Conservation (phyloP, 2,797 vertebrate species). For the Lemur catta region DNA sequence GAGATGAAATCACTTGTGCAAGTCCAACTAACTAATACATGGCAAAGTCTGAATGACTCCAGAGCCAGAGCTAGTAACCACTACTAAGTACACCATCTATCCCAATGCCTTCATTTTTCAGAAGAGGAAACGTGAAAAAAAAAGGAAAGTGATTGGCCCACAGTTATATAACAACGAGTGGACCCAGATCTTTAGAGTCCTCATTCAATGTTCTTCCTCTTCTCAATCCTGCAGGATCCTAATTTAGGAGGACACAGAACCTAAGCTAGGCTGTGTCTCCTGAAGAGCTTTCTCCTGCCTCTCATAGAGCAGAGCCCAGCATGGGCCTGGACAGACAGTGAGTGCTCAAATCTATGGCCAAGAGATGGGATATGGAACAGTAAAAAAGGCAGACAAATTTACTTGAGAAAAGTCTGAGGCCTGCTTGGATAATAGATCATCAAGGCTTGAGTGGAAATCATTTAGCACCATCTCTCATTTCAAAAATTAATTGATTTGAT, state of each 20-base stretch:
- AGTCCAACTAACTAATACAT: neutral
- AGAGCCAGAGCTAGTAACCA: neutral
- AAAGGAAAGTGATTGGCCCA: neutral
- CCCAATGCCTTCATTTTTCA: neutral
- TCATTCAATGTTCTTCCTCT: neutral
- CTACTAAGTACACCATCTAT: neutral
- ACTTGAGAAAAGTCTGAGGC: neutral
- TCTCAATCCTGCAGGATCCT: neutral
- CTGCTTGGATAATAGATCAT: neutral
- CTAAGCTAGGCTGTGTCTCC: neutral
- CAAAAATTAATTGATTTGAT: conserved; percentile 33
- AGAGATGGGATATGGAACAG: neutral
- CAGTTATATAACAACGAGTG: neutral
- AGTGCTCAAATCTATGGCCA: neutral
- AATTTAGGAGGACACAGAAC: neutral
- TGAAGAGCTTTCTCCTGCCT: neutral
- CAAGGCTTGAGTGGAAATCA: neutral
- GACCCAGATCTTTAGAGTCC: neutral
- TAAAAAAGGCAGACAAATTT: neutral
- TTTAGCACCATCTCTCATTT: neutral
- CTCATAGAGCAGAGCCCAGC: neutral
- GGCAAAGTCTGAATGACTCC: neutral
- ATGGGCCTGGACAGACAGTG: neutral
- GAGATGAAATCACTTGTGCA: neutral
- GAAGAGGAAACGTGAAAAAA: neutral